These are phyloP conservation scores for Apotomis capreana DNA, from an alignment of 2,888 invertebrate genomes.

Conservation along the genomic window DNA sequence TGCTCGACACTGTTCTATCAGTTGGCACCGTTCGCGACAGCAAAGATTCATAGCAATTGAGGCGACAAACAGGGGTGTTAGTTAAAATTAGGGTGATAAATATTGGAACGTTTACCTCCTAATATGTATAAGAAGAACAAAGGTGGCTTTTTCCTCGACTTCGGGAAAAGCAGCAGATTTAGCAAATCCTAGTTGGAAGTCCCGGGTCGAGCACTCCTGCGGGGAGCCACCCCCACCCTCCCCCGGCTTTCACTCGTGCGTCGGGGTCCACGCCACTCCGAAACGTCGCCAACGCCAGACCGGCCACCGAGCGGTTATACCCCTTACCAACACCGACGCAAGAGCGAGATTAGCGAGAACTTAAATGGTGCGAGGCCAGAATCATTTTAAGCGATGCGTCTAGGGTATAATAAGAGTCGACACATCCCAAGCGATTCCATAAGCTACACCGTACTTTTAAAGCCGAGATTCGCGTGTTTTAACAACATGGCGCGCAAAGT, in stretches of 20 bases:
- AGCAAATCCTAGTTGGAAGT: slow-evolving; percentile 78
- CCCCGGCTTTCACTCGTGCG: slow-evolving; percentile 79
- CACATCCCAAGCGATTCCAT: slow-evolving; percentile 59
- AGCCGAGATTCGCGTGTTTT: slow-evolving; percentile 60
- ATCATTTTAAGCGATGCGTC: slow-evolving; percentile 75
- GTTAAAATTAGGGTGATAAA: too few relatives aligned
- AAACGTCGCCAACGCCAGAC: slow-evolving; percentile 63
- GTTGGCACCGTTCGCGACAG: too few relatives aligned
- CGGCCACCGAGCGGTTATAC: slow-evolving; percentile 52
- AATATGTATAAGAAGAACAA: not conserved
- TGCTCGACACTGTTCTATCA: too few relatives aligned
- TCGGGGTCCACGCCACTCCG: slow-evolving; percentile 69
- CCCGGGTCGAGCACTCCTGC: slow-evolving; percentile 80
- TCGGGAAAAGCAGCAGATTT: slow-evolving; percentile 77
- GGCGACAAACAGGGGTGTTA: too few relatives aligned
- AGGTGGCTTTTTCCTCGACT: slow-evolving; percentile 52
- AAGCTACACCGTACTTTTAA: slow-evolving; percentile 57
- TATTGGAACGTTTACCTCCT: too few relatives aligned
- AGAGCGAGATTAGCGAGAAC: slow-evolving; percentile 61
- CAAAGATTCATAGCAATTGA: too few relatives aligned
- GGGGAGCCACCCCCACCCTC: slow-evolving; percentile 73
- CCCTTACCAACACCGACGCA: slow-evolving; percentile 52
- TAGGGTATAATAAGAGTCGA: slow-evolving; percentile 73
- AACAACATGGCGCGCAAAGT: slow-evolving; percentile 63
- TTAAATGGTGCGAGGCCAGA: slow-evolving; percentile 70